Evolutionary conservation across 2,888 invertebrate species (phyloP), one percentile per base, ranked within the genome.

Genomic region (Agrilus mali): DNA sequence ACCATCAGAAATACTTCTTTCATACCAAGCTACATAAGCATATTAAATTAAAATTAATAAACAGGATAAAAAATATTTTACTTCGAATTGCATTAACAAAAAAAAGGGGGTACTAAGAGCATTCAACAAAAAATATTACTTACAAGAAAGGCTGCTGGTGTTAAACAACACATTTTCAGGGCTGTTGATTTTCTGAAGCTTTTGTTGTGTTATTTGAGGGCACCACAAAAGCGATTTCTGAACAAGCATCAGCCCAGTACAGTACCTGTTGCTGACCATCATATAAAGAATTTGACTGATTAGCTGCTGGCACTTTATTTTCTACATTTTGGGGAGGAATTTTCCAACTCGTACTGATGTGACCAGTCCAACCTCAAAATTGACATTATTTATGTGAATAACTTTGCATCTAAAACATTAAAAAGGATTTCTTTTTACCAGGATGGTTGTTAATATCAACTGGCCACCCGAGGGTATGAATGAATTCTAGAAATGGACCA

Each of bases 231-330:
- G 95, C 93, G 42, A 97, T 81, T 71, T 98, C 97, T 4, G 89
- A 86, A 39, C 83, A 84, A 0, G 90, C 86, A 66, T 96, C 95
- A 2, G 94, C 87, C 95, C 95, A 96, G 66, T 95, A 96, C 1
- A 96, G 70, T 3, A 93, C 82, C 64, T 86, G 82, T 44, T 82
- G 80, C 42, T 81, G 77, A 0, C 93, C 94, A 65, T 90, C 89
- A 60, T 86, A 94, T 42, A 36, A 45, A 20, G 41, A 53, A 42
- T 38, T 50, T 36, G 42, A 53, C 46, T 33, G 27, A 27, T 27
- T 27, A 7, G 35, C 7, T 1, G 35, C 7, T 1, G 37, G n/a
- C 13, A 14, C 17, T 39, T 47, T 44, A 27, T 42, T 37, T 34
- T 27, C 27, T 10, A 27, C 10, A 10, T 45, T 45, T 22, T 49